These are phyloP conservation scores for Motacilla alba DNA, from an alignment of 2,113 vertebrate genomes.

Conservation along the genomic window DNA sequence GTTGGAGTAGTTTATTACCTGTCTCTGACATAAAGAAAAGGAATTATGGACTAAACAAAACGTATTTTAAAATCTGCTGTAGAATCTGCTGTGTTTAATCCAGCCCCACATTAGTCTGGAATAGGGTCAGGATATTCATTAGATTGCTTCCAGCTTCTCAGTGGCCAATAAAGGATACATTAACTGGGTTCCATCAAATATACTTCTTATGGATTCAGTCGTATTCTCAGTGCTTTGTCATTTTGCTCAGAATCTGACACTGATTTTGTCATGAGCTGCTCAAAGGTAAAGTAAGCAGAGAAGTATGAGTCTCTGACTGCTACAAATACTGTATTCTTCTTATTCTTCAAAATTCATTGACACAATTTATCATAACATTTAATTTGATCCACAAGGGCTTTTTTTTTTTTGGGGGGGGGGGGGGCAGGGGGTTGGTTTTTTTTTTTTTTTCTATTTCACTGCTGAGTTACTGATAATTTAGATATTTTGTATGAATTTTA, in stretches of 20 bases:
- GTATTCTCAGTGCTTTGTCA: neutral
- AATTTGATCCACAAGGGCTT: neutral
- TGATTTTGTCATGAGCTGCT: neutral
- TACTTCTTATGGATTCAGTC: neutral
- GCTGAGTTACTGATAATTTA: neutral
- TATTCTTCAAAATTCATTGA: neutral
- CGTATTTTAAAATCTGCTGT: neutral
- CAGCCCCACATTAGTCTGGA: neutral
- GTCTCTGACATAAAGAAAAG: neutral
- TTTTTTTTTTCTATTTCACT: neutral
- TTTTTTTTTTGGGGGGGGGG: neutral
- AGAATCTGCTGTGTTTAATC: neutral
- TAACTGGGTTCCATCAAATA: neutral
- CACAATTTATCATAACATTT: neutral
- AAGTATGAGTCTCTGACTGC: neutral
- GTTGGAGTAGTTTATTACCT: slow-evolving; percentile 8
- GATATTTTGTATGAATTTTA: neutral
- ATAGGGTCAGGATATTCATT: neutral
- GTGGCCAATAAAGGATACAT: neutral
- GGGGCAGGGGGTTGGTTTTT: too few species aligned
- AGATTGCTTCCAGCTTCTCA: neutral
- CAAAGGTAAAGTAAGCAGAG: neutral
- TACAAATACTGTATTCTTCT: neutral
- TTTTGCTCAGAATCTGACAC: neutral
- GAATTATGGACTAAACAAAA: neutral